phyloP scores from a whole-genome alignment of 1,140 invertebrate species.

The Zaprionus lachaisei region DNA sequence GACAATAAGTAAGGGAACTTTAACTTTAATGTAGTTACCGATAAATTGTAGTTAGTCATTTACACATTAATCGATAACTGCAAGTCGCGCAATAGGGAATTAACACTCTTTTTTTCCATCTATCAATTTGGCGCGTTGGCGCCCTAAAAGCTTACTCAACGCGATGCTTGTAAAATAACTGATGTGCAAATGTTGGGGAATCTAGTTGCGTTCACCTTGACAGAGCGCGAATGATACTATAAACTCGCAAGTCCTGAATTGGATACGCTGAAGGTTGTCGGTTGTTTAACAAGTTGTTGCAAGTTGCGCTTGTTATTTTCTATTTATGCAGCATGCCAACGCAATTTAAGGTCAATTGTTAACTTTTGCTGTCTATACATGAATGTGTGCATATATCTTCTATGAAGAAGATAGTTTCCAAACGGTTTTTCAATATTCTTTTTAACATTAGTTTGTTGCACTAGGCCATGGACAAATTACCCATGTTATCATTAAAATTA shows the following conservation, averaged over 20 bases:
- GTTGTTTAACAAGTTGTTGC: not conserved
- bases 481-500: not conserved
- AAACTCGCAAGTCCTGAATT: not conserved
- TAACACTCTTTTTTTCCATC: conserved; percentile 13
- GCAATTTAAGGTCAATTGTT: not conserved
- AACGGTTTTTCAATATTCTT: not conserved
- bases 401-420: not conserved
- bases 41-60: not conserved
- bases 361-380: too few species aligned
- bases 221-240: conserved; percentile 23
- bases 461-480: not conserved
- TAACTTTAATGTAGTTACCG: not conserved
- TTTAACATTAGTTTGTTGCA: not conserved
- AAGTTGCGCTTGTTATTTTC: not conserved
- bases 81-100: not conserved
- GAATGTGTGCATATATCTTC: too few species aligned
- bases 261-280: not conserved
- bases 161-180: conserved; percentile 64
- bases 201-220: conserved; percentile 65
- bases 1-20: not conserved
- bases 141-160: conserved; percentile 43
- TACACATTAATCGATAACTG: not conserved
- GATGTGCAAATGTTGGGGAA: conserved; percentile 56
- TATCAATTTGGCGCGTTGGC: conserved; percentile 34
- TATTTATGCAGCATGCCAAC: not conserved